These are phyloP conservation scores for Caranx melampygus DNA, from an alignment of 2,113 vertebrate genomes.

Conservation along the genomic window DNA sequence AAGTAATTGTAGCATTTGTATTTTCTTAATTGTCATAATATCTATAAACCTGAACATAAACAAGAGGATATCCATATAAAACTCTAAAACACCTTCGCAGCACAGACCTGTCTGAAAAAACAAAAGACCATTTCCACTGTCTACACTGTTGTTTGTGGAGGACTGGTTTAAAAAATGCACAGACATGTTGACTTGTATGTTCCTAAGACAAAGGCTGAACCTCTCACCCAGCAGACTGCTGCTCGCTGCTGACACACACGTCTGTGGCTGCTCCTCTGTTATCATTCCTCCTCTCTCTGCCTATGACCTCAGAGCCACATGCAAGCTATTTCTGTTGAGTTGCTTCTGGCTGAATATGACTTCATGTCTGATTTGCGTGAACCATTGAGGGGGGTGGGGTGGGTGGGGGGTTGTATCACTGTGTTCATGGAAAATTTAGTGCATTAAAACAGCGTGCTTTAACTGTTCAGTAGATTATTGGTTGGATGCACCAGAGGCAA, in stretches of 20 bases:
- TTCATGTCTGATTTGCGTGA: conserved; percentile 79
- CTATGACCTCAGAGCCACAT: conserved; percentile 79
- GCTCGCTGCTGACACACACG: conserved; percentile 60
- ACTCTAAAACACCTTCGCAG: background rate
- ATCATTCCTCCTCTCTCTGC: conserved; percentile 70
- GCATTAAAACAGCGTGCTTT: conserved; percentile 45
- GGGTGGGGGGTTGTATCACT: background rate
- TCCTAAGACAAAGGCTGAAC: conserved; percentile 37
- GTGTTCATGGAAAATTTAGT: conserved; percentile 32
- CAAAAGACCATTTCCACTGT: background rate
- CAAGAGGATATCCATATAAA: background rate
- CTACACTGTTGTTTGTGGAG: conserved; percentile 19
- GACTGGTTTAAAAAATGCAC: background rate
- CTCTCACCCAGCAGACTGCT: conserved; percentile 27
- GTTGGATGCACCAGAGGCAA: conserved; percentile 14
- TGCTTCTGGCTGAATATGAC: conserved; percentile 76
- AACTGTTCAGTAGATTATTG: background rate
- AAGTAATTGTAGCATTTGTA: too few relatives aligned
- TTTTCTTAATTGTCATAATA: too few relatives aligned
- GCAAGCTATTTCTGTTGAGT: conserved; percentile 75
- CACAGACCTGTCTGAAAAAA: background rate
- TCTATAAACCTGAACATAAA: too few relatives aligned
- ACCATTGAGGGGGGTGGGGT: conserved; percentile 11
- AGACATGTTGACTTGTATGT: conserved; percentile 33
- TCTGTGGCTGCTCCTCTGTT: conserved; percentile 70